phyloP scores from a whole-genome alignment of 2,797 vertebrate genomes.

The Sebastes minor region DNA sequence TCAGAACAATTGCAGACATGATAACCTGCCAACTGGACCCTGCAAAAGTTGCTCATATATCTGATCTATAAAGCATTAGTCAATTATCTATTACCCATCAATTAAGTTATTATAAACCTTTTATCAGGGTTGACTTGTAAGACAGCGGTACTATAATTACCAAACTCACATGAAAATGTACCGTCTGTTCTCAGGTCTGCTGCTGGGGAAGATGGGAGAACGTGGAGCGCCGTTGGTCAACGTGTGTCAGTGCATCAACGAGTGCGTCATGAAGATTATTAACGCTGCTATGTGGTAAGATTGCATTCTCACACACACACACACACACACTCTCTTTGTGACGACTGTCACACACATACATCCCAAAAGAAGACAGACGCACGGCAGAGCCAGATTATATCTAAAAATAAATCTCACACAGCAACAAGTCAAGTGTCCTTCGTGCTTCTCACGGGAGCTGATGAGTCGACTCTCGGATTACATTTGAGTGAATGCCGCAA shows the following conservation, averaged over 20 bases:
- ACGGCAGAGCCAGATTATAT: conserved; percentile 48
- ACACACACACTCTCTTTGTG: neutral
- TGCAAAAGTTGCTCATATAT: neutral
- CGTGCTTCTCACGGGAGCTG: neutral
- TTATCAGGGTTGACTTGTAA: neutral
- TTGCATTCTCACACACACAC: neutral
- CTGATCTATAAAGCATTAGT: neutral
- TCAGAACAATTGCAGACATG: neutral
- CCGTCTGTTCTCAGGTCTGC: conserved; percentile 80
- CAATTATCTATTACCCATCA: neutral
- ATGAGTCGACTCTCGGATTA: conserved; percentile 14
- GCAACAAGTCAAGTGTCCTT: neutral
- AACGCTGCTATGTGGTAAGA: conserved; percentile 89
- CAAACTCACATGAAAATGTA: neutral
- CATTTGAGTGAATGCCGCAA: neutral
- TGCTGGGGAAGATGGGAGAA: conserved; percentile 90
- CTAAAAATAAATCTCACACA: conserved; percentile 48
- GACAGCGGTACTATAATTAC: neutral
- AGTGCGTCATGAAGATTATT: conserved; percentile 93
- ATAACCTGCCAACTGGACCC: neutral
- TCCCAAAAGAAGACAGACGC: conserved; percentile 11
- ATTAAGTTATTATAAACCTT: neutral
- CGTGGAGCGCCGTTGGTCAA: conserved; percentile 87
- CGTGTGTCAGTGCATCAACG: conserved; percentile 90
- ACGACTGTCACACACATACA: neutral